Conservation (phyloP, 2,888 invertebrate genomes). For the Sarcophaga variegata region DNA sequence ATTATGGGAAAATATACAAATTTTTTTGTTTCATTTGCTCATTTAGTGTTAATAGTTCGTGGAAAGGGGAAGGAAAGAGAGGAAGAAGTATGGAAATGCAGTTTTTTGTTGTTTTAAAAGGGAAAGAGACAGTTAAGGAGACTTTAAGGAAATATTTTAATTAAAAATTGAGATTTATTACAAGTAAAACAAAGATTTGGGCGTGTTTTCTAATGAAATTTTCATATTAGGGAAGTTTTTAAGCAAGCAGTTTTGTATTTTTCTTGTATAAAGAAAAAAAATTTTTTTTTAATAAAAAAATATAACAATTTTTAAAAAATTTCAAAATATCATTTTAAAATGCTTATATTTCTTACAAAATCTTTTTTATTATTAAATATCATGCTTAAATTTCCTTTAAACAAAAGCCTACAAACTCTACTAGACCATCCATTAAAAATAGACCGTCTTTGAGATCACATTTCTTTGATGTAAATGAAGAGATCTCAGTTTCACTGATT, state of each 20-base stretch:
- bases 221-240: too few relatives aligned
- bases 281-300: too few relatives aligned
- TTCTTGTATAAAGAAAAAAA: too few relatives aligned
- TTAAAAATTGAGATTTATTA: neutral
- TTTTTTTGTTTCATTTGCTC: conserved; percentile 18
- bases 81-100: neutral
- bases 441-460: too few relatives aligned
- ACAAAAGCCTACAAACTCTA: neutral
- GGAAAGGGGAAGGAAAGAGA: neutral
- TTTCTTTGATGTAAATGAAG: neutral
- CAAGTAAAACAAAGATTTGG: conserved; percentile 30
- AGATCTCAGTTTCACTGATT: neutral
- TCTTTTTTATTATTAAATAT: neutral
- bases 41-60: neutral
- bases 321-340: too few relatives aligned
- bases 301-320: neutral
- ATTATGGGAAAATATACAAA: conserved; percentile 64
- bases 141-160: neutral
- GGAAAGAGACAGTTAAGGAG: neutral
- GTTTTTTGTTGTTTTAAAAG: neutral
- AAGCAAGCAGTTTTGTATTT: too few relatives aligned
- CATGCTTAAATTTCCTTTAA: neutral
- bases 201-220: neutral
- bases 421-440: neutral
- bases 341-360: neutral